phyloP scores from a whole-genome alignment of 1,140 invertebrate species.

The Rhagoletis zephyria region DNA sequence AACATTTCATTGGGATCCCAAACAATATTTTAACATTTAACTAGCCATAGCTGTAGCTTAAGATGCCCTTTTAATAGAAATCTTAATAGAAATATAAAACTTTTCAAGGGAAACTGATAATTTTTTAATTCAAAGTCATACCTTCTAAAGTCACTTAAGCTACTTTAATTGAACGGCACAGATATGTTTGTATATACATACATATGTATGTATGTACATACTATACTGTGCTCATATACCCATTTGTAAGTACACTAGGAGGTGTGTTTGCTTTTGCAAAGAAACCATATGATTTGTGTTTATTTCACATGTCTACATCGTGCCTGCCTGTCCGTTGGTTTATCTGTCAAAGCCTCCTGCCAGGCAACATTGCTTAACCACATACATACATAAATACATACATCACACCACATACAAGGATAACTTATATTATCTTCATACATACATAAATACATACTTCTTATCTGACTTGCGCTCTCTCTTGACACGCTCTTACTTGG shows the following conservation, averaged over 20 bases:
- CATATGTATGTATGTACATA: background rate
- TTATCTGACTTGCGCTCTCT: background rate
- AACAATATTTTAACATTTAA: too few relatives aligned
- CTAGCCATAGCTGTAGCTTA: too few relatives aligned
- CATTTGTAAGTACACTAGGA: background rate
- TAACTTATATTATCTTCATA: background rate
- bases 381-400: background rate
- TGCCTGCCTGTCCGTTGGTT: background rate
- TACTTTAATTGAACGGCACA: too few relatives aligned
- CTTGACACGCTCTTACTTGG: background rate
- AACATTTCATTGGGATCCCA: too few relatives aligned
- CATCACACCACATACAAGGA: too few relatives aligned
- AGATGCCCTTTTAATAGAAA: too few relatives aligned
- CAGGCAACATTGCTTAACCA: background rate
- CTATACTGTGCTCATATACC: background rate
- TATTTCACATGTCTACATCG: background rate
- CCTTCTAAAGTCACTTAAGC: too few relatives aligned
- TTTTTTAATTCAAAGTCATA: too few relatives aligned
- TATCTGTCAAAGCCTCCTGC: slow-evolving; percentile 44
- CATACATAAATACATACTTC: background rate
- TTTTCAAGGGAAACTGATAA: too few relatives aligned
- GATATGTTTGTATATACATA: background rate
- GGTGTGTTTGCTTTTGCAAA: background rate
- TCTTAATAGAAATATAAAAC: too few relatives aligned
- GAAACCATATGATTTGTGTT: slow-evolving; percentile 46